Evolutionary conservation across 35 echinoderm and acorn worm species (phyloP).

Genomic region (Lytechinus variegatus): DNA sequence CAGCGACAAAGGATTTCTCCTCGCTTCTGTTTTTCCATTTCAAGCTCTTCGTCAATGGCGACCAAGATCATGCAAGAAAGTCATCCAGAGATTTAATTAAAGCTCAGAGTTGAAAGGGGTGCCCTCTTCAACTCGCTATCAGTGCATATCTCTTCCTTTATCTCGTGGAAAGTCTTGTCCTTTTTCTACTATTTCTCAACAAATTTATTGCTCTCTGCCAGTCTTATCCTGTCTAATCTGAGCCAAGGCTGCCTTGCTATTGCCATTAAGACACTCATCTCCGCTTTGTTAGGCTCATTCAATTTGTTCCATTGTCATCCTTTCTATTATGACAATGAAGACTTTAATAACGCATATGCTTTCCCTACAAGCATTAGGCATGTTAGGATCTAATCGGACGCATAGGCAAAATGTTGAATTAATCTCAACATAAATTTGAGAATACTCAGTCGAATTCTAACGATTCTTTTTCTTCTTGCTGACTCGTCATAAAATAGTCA

Average conservation of each 20-base stretch:
- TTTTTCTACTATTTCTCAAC: background rate
- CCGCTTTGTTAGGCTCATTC: too few species aligned
- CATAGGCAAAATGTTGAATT: too few species aligned
- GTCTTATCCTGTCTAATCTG: background rate
- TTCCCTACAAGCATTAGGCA: too few species aligned
- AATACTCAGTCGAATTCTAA: too few species aligned
- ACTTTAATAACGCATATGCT: too few species aligned
- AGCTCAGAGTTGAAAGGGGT: background rate
- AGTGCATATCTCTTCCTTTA: background rate
- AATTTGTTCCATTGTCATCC: too few species aligned
- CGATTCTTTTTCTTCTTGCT: too few species aligned
- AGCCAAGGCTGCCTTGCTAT: background rate
- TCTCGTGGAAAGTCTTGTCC: background rate
- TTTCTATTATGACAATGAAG: too few species aligned
- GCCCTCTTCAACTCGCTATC: background rate
- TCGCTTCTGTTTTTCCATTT: background rate
- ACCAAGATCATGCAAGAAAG: too few species aligned
- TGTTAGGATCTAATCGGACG: too few species aligned
- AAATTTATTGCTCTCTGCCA: background rate
- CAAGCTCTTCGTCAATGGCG: background rate
- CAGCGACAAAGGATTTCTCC: background rate
- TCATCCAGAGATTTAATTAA: background rate
- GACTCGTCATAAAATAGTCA: too few species aligned
- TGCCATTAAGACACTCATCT: background rate
- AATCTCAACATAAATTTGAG: too few species aligned